Percentiles rank a stretch among this genome's conserved stretches.
Evolutionary conservation across 1,140 invertebrate genomes (phyloP).

Genomic region (Platorchestia sp.): DNA sequence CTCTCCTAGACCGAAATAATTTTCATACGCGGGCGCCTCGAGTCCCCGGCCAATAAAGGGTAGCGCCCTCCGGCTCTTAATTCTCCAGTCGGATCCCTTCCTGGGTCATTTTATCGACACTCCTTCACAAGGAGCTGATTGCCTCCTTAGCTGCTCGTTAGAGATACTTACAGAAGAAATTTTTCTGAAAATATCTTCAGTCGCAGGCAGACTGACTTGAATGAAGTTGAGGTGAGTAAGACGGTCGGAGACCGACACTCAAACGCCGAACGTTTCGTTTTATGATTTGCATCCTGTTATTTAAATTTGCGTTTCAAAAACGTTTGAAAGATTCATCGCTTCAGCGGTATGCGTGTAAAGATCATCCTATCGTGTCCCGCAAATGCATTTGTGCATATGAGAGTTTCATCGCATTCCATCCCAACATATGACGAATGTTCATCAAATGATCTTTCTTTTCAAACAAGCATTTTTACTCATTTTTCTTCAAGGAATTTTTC

Average conservation of each 20-base stretch:
- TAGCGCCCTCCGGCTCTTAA: background rate
- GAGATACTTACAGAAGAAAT: background rate
- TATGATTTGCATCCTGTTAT: background rate
- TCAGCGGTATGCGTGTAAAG: background rate
- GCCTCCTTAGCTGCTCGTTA: slow-evolving; percentile 37
- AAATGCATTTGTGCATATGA: background rate
- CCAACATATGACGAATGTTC: background rate
- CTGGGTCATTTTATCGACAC: slow-evolving; percentile 37
- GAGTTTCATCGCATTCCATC: background rate
- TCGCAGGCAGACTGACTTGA: background rate
- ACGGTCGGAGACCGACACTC: background rate
- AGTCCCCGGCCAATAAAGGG: background rate
- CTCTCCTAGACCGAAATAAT: no score
- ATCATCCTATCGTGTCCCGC: background rate
- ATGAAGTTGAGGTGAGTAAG: background rate
- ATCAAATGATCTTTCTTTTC: background rate
- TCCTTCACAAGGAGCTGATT: background rate
- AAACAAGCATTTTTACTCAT: no score
- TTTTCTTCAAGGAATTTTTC: no score
- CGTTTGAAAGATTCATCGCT: background rate
- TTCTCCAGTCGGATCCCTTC: background rate
- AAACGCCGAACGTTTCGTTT: background rate
- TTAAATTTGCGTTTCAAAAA: background rate
- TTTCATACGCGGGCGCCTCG: no score
- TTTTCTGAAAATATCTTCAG: background rate